Evolutionary conservation across 2,888 invertebrate species (phyloP), one percentile per base, ranked within the genome.

Genomic region (Chrysolina haemoptera): DNA sequence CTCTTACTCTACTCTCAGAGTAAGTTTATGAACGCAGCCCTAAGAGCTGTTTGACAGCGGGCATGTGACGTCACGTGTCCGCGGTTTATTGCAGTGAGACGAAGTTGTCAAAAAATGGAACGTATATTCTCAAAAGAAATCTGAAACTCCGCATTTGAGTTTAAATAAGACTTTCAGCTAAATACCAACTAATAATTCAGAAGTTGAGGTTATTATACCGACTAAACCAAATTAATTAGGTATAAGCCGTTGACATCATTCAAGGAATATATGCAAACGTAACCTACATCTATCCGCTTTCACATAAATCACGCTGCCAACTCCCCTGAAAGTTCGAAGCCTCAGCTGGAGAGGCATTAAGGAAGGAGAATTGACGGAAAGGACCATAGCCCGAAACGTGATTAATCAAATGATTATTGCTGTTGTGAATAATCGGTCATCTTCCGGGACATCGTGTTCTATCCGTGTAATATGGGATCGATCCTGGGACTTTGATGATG

Each of bases 401-500:
- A 76, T 76, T 76, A 80, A 79, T 82, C 81, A 81, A 78, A 74
- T 81, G 77, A 80, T 81, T 79, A 81, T 78, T 79, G 75, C 78
- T 77, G 78, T 76, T 80, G 79, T 79, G 78, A 78, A 82, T 81
- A 80, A 81, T 81, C 80, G 81, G 68, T 73, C 70, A 71, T 76
- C 76, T 73, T 76, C 73, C 70, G 72, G 74, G 68, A 76, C 68
- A 70, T 70, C 55, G 62, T 72, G 70, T 72, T 68, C 74, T 70
- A 64, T 70, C 62, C 70, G 63, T 76, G 74, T 73, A 72, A 65
- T 70, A 62, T 41, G 63, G 48, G 64, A 74, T 74, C 73, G 74
- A 74, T 76, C 66, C 63, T 65, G 50, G 65, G n/a, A 69, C 66
- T 62, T 62, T 27, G 50, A 62, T 66, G 66, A 70, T 70, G 64